phyloP scores from a whole-genome alignment of 2,113 vertebrate species.

The Sinosuthora webbiana region DNA sequence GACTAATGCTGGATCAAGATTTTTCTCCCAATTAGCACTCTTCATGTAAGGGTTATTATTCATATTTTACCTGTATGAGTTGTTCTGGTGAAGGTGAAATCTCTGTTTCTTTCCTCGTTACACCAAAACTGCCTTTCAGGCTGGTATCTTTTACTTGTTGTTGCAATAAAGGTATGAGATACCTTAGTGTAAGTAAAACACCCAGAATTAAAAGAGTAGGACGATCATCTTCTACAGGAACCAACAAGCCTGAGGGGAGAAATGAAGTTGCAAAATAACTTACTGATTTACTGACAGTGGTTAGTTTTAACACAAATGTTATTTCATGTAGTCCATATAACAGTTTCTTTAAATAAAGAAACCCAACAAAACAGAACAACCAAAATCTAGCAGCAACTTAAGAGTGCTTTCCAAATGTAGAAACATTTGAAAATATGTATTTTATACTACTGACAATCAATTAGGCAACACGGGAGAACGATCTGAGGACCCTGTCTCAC shows the following conservation, averaged over 20 bases:
- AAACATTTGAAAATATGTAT: not conserved
- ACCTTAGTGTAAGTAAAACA: conserved; percentile 89
- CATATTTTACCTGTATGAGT: conserved; percentile 84
- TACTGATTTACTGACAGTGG: not conserved
- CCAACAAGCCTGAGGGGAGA: conserved; percentile 79
- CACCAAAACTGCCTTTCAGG: conserved; percentile 96
- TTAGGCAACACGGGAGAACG: not conserved
- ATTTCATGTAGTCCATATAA: not conserved
- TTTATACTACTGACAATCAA: not conserved
- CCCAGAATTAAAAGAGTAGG: conserved; percentile 88
- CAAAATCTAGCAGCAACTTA: not conserved
- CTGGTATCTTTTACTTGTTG: conserved; percentile 93
- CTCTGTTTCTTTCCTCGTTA: conserved; percentile 91
- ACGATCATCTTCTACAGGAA: conserved; percentile 88
- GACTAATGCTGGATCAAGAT: not conserved
- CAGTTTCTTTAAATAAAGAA: not conserved
- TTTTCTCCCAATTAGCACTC: not conserved
- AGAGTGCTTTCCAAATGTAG: not conserved
- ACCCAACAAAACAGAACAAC: not conserved
- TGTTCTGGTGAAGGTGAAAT: conserved; percentile 89
- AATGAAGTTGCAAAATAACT: not conserved
- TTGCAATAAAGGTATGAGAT: conserved; percentile 92
- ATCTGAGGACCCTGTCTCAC: not conserved
- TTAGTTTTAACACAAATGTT: not conserved
- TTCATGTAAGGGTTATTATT: not conserved